Percentiles rank a stretch among this genome's conserved stretches.
phyloP scores from a whole-genome alignment of 2,113 vertebrate species.

The Symphodus melops region DNA sequence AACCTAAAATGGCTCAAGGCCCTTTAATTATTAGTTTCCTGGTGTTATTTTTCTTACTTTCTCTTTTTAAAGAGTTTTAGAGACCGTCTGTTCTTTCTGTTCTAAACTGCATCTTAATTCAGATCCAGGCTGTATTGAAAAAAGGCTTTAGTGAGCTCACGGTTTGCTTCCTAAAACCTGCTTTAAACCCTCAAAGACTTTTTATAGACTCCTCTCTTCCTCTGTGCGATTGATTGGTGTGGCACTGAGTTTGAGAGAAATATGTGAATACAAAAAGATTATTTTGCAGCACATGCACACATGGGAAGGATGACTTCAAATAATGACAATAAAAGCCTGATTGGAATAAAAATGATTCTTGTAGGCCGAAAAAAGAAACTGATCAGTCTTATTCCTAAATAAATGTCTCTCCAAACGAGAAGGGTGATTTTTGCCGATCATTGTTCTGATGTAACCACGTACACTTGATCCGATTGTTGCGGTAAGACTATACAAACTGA shows the following conservation, averaged over 20 bases:
- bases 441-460: no score
- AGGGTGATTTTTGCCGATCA: no score
- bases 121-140: neutral
- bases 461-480: no score
- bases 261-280: neutral
- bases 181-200: neutral
- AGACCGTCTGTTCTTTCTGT: neutral
- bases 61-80: slow-evolving; percentile 28
- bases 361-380: no score
- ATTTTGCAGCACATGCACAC: neutral
- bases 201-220: neutral
- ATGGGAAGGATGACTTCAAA: no score
- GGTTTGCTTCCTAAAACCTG: neutral
- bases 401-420: no score
- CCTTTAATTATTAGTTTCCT: slow-evolving; percentile 31
- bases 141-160: neutral
- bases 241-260: neutral
- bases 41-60: slow-evolving; percentile 13
- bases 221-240: neutral
- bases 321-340: no score
- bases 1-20: slow-evolving; percentile 13
- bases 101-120: slow-evolving; percentile 1
- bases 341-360: no score
- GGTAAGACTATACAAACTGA: no score
- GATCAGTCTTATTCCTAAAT: no score